A percentile compares a stretch with the other conserved stretches of the same genome.
Evolutionary conservation across 2,888 invertebrate genomes (phyloP).

Genomic region (Latrodectus hesperus): DNA sequence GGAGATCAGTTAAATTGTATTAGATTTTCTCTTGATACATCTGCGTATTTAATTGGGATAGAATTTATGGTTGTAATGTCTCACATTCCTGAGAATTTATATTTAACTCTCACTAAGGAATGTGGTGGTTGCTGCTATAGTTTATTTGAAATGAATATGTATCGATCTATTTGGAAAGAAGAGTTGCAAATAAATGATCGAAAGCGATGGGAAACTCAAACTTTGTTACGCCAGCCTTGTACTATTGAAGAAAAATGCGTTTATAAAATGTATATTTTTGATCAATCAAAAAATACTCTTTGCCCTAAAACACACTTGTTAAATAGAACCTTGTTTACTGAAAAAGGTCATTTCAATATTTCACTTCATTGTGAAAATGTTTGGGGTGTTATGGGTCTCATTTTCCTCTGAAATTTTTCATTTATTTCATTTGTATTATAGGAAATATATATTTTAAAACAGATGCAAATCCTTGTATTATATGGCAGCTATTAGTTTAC

Average conservation of each 20-base stretch:
- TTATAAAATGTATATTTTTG: conserved; percentile 21
- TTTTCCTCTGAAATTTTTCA: conserved; percentile 34
- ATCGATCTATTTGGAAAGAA: conserved; percentile 33
- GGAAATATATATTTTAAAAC: too few species aligned
- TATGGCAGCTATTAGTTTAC: too few species aligned
- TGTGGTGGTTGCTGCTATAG: background rate
- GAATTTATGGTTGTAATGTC: conserved; percentile 28
- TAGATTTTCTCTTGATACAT: conserved; percentile 37
- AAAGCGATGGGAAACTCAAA: conserved; percentile 27
- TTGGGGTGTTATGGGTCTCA: conserved; percentile 38
- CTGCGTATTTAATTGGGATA: conserved; percentile 43
- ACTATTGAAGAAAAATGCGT: conserved; percentile 37
- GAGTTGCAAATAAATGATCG: conserved; percentile 27
- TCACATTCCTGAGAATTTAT: conserved; percentile 13
- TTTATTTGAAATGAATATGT: conserved; percentile 17
- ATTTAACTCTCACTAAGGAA: conserved; percentile 9
- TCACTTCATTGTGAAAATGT: conserved; percentile 49
- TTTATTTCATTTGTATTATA: too few species aligned
- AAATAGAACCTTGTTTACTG: conserved; percentile 19
- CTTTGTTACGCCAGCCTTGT: conserved; percentile 26
- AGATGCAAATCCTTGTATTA: too few species aligned
- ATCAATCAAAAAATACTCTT: conserved; percentile 4
- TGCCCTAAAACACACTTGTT: conserved; percentile 22
- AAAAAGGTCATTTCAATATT: conserved; percentile 27
- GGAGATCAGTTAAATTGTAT: conserved; percentile 29